Percentiles rank a stretch among this genome's conserved stretches.
Conservation (phyloP, 2,888 invertebrate genomes). For the Polyploca ridens region DNA sequence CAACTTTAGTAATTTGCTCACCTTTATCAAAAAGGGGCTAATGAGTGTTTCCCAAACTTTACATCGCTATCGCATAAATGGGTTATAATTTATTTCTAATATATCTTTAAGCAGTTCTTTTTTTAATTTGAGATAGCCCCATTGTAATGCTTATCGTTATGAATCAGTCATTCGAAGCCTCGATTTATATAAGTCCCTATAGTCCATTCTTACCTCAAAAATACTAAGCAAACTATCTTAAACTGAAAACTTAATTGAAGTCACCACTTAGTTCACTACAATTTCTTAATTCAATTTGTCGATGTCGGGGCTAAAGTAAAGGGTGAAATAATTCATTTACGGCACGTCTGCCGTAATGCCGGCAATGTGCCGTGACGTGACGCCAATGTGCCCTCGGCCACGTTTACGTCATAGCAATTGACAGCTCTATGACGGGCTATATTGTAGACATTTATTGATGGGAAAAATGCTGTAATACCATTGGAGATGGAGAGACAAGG, state of each 20-base stretch:
- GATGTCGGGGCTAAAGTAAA: neutral
- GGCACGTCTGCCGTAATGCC: neutral
- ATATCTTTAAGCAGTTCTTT: neutral
- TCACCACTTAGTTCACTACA: slow-evolving; percentile 5
- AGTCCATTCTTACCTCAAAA: neutral
- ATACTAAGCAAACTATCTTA: neutral
- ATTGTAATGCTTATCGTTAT: too few relatives aligned
- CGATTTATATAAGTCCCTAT: neutral
- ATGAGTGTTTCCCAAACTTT: slow-evolving; percentile 1
- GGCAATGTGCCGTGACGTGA: slow-evolving; percentile 1
- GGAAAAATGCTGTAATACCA: neutral
- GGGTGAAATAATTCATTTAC: slow-evolving; percentile 6
- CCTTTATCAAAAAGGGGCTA: neutral
- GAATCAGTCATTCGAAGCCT: neutral
- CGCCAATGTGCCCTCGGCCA: neutral
- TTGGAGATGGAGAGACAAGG: neutral
- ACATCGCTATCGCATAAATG: neutral
- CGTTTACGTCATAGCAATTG: neutral
- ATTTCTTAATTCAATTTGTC: slow-evolving; percentile 7
- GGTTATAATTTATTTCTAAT: neutral
- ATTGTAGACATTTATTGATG: neutral
- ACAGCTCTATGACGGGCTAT: neutral
- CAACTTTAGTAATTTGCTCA: neutral
- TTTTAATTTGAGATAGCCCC: too few relatives aligned
- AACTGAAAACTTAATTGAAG: neutral